A percentile compares a stretch with the other conserved stretches of the same genome.
Conservation (phyloP, 2,888 invertebrate genomes). For the Parasteatoda lunata region DNA sequence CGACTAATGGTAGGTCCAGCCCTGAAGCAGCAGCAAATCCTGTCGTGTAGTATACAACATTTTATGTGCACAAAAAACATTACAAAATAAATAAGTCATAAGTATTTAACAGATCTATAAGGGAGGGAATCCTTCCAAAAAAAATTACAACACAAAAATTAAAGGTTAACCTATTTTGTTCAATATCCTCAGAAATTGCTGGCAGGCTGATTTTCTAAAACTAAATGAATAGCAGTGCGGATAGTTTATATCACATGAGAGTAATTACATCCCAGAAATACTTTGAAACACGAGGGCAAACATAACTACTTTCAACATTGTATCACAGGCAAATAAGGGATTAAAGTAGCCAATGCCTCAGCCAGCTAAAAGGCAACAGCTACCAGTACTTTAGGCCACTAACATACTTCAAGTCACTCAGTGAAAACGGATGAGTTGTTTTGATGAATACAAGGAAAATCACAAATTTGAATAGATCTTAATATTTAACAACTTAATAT, state of each 20-base stretch:
- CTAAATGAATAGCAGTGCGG: background rate
- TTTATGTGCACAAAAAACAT: too few species aligned
- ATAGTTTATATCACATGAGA: conserved; percentile 63
- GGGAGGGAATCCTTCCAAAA: background rate
- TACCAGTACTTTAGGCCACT: background rate
- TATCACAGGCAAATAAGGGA: conserved; percentile 61
- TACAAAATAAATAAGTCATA: too few species aligned
- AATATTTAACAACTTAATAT: too few species aligned
- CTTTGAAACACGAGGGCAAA: conserved; percentile 60
- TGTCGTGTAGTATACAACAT: too few species aligned
- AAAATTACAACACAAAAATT: background rate
- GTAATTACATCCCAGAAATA: conserved; percentile 51
- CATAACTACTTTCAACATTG: conserved; percentile 37
- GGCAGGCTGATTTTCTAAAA: too few species aligned
- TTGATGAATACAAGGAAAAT: too few species aligned
- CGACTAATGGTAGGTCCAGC: too few species aligned
- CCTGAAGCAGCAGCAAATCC: too few species aligned
- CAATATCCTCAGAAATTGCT: background rate
- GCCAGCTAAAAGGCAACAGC: conserved; percentile 11
- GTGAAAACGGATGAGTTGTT: conserved; percentile 2
- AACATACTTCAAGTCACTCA: conserved; percentile 30
- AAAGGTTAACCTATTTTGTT: background rate
- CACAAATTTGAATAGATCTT: too few species aligned
- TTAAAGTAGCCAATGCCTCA: conserved; percentile 3
- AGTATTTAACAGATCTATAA: too few species aligned